Base-by-base conservation (phyloP, 2,113 vertebrate species). In the Laticauda colubrina region DNA sequence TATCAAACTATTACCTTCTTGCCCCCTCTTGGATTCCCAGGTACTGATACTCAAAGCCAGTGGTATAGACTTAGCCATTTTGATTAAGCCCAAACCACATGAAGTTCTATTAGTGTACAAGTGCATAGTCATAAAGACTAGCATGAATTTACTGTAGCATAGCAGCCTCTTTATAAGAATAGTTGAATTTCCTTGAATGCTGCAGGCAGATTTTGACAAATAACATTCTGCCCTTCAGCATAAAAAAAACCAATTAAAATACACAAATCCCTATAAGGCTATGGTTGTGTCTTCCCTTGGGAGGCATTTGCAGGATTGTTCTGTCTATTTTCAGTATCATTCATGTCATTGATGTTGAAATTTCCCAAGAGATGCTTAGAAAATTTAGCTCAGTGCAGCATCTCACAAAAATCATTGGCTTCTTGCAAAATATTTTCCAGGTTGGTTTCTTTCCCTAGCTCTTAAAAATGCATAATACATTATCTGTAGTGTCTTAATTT, bases 181-280 rank as follows among this genome's bases (percentile, higher is more conserved):
- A 43, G 20, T 43, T 24, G 8, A 7, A 48, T 23, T 29, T 11
- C 64, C 59, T 0, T 3, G 56, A 57, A 11, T 86, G 5, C 20
- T 11, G 23, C 34, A n/a, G 6, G 29, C 20, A 26, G 45, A 89
- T 89, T 90, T 55, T 43, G 88, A 34, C 57, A 5, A 34, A 57
- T 48, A 57, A 24, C 34, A 18, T 85, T 87, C 15, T 21, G 57
- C 43, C 56, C 59, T 85, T 57, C 91, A 56, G 55, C 20, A 81
- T 92, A 34, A 26, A 56, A 86, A 56, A 87, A 87, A 90, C 45
- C 69, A 92, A 56, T 69, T 64, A 45, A 53, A 56, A 39, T 89
- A 87, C 57, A 92, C 87, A 92, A 91, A 69, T 26, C 64, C 75
- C 93, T 87, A 87, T 92, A 87, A 92, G 91, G 93, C 51, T 53